Evolutionary conservation across 1,140 invertebrate genomes (phyloP).

Genomic region (Habropoda laboriosa): DNA sequence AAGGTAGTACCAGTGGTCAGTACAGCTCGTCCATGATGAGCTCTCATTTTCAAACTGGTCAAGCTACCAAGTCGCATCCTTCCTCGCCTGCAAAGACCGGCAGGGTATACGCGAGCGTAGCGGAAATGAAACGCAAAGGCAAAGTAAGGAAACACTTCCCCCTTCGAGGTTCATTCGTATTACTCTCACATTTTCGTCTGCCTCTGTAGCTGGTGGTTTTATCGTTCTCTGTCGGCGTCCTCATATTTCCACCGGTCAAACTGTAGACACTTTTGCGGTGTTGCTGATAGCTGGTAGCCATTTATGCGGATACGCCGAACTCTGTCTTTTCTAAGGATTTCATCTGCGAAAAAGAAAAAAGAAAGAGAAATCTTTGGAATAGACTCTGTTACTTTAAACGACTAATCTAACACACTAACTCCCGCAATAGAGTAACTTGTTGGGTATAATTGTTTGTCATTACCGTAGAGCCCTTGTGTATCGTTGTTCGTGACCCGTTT

Average conservation of each 20-base stretch:
- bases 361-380: neutral
- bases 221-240: neutral
- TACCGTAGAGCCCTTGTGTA: neutral
- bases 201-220: slow-evolving; percentile 6
- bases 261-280: neutral
- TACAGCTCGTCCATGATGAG: slow-evolving; percentile 86
- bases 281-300: neutral
- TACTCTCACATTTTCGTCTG: slow-evolving; percentile 14
- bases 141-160: slow-evolving; percentile 84
- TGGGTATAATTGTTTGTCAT: neutral
- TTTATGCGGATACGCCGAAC: neutral
- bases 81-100: slow-evolving; percentile 85
- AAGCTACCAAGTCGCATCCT: slow-evolving; percentile 84
- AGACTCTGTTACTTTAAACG: neutral
- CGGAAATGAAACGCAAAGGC: slow-evolving; percentile 94
- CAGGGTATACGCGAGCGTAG: slow-evolving; percentile 95
- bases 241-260: neutral
- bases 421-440: neutral
- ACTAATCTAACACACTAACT: neutral
- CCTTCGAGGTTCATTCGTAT: slow-evolving; percentile 26
- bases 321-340: neutral
- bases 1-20: slow-evolving; percentile 80
- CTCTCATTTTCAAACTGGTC: slow-evolving; percentile 87
- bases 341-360: too few relatives aligned
- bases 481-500: neutral